Evolutionary conservation across 1,140 invertebrate genomes (phyloP).

Genomic region (Drosophila tani): DNA sequence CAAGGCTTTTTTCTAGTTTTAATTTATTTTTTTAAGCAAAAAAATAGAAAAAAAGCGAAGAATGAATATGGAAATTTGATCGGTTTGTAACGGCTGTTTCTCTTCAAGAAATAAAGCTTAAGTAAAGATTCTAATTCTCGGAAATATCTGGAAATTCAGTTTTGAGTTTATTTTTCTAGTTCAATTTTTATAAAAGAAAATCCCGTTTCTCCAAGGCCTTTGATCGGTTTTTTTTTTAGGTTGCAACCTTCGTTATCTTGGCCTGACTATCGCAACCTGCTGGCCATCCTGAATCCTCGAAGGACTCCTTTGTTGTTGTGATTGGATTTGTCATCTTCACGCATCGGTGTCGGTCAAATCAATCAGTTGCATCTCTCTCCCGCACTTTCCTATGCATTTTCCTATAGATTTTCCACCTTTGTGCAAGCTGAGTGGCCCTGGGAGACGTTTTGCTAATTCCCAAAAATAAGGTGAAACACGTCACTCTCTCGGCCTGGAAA

Average conservation of each 20-base stretch:
- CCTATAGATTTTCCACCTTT: constrained; percentile 11
- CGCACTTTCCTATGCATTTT: constrained; percentile 3
- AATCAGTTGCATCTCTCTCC: constrained; percentile 31
- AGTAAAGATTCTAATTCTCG: neutral
- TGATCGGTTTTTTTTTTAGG: neutral
- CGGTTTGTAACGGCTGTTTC: constrained; percentile 33
- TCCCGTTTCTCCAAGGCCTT: neutral
- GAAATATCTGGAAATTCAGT: no score
- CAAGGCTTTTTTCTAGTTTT: constrained; percentile 6
- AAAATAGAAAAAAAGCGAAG: constrained; percentile 1
- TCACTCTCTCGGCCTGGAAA: constrained; percentile 32
- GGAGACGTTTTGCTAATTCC: constrained; percentile 72
- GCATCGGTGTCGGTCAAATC: constrained; percentile 48
- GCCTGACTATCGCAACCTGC: constrained; percentile 13
- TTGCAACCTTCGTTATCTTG: neutral
- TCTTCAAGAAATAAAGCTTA: neutral
- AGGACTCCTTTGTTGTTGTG: constrained; percentile 52
- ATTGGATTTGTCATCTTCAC: constrained; percentile 64
- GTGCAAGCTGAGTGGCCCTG: constrained; percentile 12
- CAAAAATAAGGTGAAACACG: constrained; percentile 58
- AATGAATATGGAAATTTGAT: constrained; percentile 57
- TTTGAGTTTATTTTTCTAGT: neutral
- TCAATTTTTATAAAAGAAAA: neutral
- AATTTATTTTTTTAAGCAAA: constrained; percentile 3
- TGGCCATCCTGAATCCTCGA: neutral